Evolutionary conservation across 2,888 invertebrate species (phyloP).

Genomic region (Camponotus fellah): DNA sequence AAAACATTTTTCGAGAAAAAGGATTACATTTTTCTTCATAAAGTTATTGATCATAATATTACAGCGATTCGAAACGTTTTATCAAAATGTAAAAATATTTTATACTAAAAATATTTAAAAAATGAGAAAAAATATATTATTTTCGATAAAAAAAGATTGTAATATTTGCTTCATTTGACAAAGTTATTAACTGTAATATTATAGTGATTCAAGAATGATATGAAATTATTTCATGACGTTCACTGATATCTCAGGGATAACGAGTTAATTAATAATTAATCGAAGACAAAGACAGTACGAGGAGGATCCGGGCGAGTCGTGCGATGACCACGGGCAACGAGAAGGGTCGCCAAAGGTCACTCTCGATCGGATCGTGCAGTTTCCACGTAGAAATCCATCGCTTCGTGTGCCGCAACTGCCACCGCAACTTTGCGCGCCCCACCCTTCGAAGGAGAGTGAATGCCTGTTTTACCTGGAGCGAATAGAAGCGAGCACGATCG

Average conservation of each 20-base stretch:
- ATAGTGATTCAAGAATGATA: neutral
- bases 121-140: neutral
- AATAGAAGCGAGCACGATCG: conserved; percentile 65
- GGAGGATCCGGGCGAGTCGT: conserved; percentile 60
- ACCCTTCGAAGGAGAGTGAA: conserved; percentile 39
- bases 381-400: conserved; percentile 74
- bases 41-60: no score
- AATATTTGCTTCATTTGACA: neutral
- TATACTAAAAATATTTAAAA: neutral
- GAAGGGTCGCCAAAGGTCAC: conserved; percentile 66
- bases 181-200: neutral
- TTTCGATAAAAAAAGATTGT: neutral
- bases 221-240: neutral
- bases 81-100: neutral
- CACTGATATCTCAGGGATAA: neutral
- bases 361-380: conserved; percentile 73
- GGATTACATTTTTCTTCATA: no score
- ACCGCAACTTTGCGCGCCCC: conserved; percentile 58
- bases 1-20: no score
- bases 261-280: conserved; percentile 38
- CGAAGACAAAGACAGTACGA: conserved; percentile 22
- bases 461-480: conserved; percentile 66
- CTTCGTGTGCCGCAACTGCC: conserved; percentile 73
- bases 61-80: no score
- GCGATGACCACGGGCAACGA: conserved; percentile 58